Evolutionary conservation across 2,797 vertebrate species (phyloP).

Genomic region (Falco biarmicus): DNA sequence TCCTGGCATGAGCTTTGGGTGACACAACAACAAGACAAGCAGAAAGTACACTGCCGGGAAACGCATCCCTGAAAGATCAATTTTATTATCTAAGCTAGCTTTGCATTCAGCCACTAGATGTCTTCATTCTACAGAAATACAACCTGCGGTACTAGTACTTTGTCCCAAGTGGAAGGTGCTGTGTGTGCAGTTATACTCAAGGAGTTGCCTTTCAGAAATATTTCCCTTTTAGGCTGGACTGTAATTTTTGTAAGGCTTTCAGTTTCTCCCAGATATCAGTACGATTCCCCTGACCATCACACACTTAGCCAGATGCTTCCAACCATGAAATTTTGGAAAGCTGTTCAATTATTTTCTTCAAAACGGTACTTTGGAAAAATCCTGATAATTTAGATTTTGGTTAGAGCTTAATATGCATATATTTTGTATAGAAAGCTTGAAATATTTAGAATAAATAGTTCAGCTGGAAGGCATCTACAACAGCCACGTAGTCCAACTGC

Average conservation of each 20-base stretch:
- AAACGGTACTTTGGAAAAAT: neutral
- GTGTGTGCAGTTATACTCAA: neutral
- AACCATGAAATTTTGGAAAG: neutral
- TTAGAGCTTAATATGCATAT: neutral
- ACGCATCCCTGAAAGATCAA: fast-evolving
- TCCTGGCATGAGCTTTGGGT: neutral
- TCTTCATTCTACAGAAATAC: neutral
- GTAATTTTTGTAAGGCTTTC: neutral
- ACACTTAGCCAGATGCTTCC: neutral
- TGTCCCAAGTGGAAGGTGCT: neutral
- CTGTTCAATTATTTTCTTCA: neutral
- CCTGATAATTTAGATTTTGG: neutral
- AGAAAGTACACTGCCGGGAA: neutral
- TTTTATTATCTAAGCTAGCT: neutral
- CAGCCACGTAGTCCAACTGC: neutral
- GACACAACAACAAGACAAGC: neutral
- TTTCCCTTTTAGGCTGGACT: neutral
- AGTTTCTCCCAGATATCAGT: neutral
- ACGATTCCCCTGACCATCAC: neutral
- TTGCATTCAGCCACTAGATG: neutral
- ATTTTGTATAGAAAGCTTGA: neutral
- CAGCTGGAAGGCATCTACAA: neutral
- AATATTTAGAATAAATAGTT: neutral
- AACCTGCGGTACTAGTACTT: neutral
- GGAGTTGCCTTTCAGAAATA: neutral